phyloP scores from a whole-genome alignment of 2,888 invertebrate species.

The Yponomeuta cagnagella region DNA sequence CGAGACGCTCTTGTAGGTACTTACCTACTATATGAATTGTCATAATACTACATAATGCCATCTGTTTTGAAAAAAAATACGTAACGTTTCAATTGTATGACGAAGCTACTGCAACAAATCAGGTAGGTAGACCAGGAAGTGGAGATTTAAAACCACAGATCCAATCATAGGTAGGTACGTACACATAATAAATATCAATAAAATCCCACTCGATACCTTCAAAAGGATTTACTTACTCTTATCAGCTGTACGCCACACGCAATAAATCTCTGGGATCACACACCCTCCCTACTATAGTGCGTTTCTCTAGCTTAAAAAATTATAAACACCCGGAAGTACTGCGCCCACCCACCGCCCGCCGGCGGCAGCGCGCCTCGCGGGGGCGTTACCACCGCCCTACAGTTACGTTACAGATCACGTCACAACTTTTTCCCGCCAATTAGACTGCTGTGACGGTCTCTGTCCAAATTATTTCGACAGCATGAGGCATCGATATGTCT shows the following conservation, averaged over 20 bases:
- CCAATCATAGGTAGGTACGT: too few species aligned
- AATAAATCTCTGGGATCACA: neutral
- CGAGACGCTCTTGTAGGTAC: too few species aligned
- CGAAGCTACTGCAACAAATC: too few species aligned
- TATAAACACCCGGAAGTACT: constrained; percentile 46
- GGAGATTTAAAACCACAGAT: too few species aligned
- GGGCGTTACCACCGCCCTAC: constrained; percentile 73
- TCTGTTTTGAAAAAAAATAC: too few species aligned
- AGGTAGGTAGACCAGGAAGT: too few species aligned
- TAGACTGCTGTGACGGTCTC: constrained; percentile 1
- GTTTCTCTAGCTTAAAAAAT: constrained; percentile 6
- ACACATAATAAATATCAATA: neutral
- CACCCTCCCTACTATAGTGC: neutral
- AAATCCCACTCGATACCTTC: constrained; percentile 7
- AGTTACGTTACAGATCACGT: constrained; percentile 30
- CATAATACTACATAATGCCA: too few species aligned
- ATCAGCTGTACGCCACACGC: neutral
- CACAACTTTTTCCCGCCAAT: constrained; percentile 50
- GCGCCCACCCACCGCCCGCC: constrained; percentile 70
- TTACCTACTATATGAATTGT: too few species aligned
- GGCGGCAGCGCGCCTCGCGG: constrained; percentile 49
- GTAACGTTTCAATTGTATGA: too few species aligned
- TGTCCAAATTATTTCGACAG: too few species aligned
- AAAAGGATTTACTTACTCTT: neutral
- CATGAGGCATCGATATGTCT: too few species aligned